Conservation (phyloP, 2,797 vertebrate species). For the Clarias laeviceps region DNA sequence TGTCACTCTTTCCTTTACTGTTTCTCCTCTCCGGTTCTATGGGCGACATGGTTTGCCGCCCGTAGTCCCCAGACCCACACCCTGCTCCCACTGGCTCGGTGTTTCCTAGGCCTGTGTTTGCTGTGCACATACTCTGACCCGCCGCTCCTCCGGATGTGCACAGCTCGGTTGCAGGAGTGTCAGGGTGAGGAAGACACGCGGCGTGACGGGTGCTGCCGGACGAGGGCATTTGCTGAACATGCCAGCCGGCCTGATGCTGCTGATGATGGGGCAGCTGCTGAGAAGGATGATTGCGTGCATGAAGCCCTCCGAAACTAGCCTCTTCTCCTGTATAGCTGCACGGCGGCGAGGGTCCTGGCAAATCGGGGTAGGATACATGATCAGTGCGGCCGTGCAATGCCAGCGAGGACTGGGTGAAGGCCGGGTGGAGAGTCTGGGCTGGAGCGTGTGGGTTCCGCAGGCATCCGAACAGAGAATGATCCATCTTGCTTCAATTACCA, state of each 20-base stretch:
- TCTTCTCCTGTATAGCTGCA: conserved; percentile 85
- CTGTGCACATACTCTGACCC: conserved; percentile 75
- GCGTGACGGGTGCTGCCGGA: conserved; percentile 74
- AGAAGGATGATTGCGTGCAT: conserved; percentile 75
- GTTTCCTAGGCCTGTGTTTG: conserved; percentile 72
- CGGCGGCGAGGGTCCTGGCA: conserved; percentile 82
- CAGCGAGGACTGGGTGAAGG: conserved; percentile 83
- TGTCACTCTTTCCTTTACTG: conserved; percentile 83
- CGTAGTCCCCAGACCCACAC: conserved; percentile 81
- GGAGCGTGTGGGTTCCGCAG: conserved; percentile 85
- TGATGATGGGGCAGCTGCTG: conserved; percentile 79
- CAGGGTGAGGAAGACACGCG: conserved; percentile 78
- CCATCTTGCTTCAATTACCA: conserved; percentile 72
- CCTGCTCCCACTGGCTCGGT: conserved; percentile 76
- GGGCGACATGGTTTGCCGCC: conserved; percentile 81
- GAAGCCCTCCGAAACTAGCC: conserved; percentile 77
- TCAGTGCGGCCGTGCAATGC: conserved; percentile 85
- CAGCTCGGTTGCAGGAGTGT: conserved; percentile 66
- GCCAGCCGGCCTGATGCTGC: conserved; percentile 82
- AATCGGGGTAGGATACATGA: conserved; percentile 86
- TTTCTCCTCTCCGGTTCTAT: conserved; percentile 80
- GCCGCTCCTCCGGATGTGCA: conserved; percentile 56
- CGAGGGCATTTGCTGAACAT: conserved; percentile 82
- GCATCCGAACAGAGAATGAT: conserved; percentile 92
- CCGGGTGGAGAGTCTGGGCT: conserved; percentile 83